Evolutionary conservation across 2,888 invertebrate species (phyloP).

Genomic region (Drosophila nr. perissopoda): DNA sequence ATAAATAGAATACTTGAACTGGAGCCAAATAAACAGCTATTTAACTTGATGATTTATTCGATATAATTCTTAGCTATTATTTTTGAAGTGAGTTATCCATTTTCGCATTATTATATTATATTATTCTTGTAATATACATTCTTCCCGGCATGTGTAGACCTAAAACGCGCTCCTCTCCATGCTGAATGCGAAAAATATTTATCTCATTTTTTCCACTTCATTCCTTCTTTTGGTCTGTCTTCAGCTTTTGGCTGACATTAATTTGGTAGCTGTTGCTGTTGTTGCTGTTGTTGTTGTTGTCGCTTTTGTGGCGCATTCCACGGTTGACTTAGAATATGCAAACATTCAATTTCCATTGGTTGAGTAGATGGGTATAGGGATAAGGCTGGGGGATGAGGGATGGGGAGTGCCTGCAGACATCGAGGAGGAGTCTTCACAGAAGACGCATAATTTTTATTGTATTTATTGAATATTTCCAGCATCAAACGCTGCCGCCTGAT

Average conservation of each 20-base stretch:
- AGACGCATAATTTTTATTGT: constrained; percentile 73
- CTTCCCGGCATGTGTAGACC: background rate
- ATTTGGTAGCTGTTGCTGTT: constrained; percentile 10
- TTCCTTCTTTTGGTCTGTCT: background rate
- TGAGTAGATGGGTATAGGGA: background rate
- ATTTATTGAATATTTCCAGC: constrained; percentile 79
- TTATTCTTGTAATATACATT: background rate
- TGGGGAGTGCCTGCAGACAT: background rate
- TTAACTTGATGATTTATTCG: background rate
- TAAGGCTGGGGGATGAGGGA: no score
- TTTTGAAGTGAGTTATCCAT: background rate
- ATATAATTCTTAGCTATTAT: background rate
- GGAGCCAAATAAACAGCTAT: background rate
- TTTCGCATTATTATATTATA: background rate
- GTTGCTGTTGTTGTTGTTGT: background rate
- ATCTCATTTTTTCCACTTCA: background rate
- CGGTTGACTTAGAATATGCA: constrained; percentile 74
- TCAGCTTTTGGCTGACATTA: constrained; percentile 10
- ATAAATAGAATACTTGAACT: background rate
- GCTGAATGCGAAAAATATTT: constrained; percentile 12
- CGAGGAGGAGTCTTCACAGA: background rate
- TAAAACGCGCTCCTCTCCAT: constrained; percentile 13
- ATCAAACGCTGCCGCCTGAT: constrained; percentile 64
- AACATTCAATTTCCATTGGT: constrained; percentile 70
- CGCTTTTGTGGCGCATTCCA: constrained; percentile 68